Evolutionary conservation across 2,888 invertebrate genomes (phyloP).

Genomic region (Cryptus armator): DNA sequence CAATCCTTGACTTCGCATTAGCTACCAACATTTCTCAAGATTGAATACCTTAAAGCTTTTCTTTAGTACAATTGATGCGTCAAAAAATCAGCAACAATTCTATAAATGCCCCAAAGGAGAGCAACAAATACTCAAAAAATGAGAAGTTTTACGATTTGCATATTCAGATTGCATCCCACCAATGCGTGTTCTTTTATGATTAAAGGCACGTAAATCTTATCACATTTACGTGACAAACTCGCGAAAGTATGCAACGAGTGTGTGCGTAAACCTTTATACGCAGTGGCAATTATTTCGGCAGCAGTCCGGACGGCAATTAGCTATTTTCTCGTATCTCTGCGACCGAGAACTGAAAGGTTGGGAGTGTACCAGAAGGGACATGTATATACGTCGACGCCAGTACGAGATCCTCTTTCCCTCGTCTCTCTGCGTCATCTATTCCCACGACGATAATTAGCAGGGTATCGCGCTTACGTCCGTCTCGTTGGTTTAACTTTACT

Average conservation of each 20-base stretch:
- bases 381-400: slow-evolving; percentile 47
- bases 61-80: no score
- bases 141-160: background rate
- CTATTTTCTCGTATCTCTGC: slow-evolving; percentile 56
- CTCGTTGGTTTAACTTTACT: slow-evolving; percentile 76
- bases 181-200: background rate
- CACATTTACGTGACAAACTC: slow-evolving; percentile 9
- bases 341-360: slow-evolving; percentile 39
- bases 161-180: background rate
- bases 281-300: slow-evolving; percentile 45
- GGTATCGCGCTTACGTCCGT: slow-evolving; percentile 70
- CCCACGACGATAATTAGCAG: slow-evolving; percentile 72
- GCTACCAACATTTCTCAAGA: no score
- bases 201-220: slow-evolving; percentile 4
- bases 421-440: slow-evolving; percentile 68
- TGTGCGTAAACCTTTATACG: slow-evolving; percentile 9
- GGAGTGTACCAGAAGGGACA: slow-evolving; percentile 8
- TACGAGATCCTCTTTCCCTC: slow-evolving; percentile 51
- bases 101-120: no score
- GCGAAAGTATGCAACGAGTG: slow-evolving; percentile 13
- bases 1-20: no score
- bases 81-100: no score
- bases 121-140: no score
- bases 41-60: no score
- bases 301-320: slow-evolving; percentile 61